Evolutionary conservation across 2,113 vertebrate genomes (phyloP).

Genomic region (Heliornis fulica): DNA sequence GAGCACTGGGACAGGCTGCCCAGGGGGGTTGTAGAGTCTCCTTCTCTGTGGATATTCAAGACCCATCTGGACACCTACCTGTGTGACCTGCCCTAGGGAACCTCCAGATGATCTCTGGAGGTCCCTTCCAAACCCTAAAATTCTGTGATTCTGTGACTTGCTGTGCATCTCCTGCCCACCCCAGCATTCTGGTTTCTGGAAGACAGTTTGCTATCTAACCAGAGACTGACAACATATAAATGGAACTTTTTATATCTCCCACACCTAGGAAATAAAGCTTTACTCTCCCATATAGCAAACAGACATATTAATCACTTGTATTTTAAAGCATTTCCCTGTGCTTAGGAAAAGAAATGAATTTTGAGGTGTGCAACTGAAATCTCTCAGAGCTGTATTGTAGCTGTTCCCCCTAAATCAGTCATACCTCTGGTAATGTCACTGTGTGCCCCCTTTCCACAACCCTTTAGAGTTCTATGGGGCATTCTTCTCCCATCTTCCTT

Average conservation of each 20-base stretch:
- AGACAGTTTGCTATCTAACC: background rate
- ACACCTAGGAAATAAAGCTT: background rate
- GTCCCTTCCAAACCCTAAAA: too few relatives aligned
- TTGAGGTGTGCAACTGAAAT: background rate
- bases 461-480: background rate
- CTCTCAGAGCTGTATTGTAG: background rate
- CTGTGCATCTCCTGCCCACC: fast-evolving
- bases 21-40: too few relatives aligned
- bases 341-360: background rate
- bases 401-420: too few relatives aligned
- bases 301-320: background rate
- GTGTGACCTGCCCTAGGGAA: too few relatives aligned
- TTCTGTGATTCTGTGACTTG: too few relatives aligned
- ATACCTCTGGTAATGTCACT: background rate
- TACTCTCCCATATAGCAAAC: background rate
- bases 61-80: too few relatives aligned
- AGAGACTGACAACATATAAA: background rate
- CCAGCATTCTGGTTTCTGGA: background rate
- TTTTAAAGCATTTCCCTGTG: background rate
- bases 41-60: too few relatives aligned
- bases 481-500: background rate
- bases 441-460: background rate
- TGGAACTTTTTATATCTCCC: background rate
- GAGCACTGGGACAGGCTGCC: too few relatives aligned
- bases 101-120: too few relatives aligned